Percentiles rank a stretch among this genome's conserved stretches.
These are phyloP conservation scores for Andricus quercusramuli DNA, from an alignment of 2,888 invertebrate species.

Conservation along the genomic window DNA sequence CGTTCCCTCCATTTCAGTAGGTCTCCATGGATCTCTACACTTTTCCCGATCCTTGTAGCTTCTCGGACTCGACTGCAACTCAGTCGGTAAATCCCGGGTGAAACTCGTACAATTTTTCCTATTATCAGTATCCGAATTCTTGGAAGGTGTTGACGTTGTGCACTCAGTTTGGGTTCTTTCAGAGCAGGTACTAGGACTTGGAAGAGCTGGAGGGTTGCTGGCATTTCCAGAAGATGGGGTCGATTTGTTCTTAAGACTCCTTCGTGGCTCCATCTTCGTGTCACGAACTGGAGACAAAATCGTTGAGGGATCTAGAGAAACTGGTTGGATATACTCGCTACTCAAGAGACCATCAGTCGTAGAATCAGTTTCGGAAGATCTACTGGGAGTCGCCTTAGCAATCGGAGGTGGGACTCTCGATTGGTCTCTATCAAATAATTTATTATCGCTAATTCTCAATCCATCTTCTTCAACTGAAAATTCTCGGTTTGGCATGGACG, in stretches of 20 bases:
- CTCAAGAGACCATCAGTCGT: constrained; percentile 13
- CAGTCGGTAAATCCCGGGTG: constrained; percentile 70
- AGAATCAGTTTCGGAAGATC: constrained; percentile 48
- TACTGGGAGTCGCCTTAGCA: constrained; percentile 3
- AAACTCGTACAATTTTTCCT: constrained; percentile 66
- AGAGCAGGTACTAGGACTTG: constrained; percentile 9
- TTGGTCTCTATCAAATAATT: constrained; percentile 52
- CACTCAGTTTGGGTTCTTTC: constrained; percentile 50
- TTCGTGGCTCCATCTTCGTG: constrained; percentile 48
- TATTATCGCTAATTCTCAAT: constrained; percentile 42
- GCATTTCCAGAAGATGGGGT: constrained; percentile 34
- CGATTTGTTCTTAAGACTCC: constrained; percentile 42
- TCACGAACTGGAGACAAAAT: constrained; percentile 49
- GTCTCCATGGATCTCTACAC: constrained; percentile 74
- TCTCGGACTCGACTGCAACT: constrained; percentile 71
- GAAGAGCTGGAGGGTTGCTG: constrained; percentile 17
- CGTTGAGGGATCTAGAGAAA: constrained; percentile 28
- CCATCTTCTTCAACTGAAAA: constrained; percentile 42
- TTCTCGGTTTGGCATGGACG: constrained; percentile 48
- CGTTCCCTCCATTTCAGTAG: constrained; percentile 72
- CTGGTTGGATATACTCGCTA: constrained; percentile 12
- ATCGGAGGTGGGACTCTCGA: constrained; percentile 42
- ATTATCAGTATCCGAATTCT: constrained; percentile 59
- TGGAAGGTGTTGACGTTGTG: constrained; percentile 60
- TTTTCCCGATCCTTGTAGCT: constrained; percentile 75